Evolutionary conservation across 2,113 vertebrate species (phyloP).

Genomic region (Dendropsophus ebraccatus): DNA sequence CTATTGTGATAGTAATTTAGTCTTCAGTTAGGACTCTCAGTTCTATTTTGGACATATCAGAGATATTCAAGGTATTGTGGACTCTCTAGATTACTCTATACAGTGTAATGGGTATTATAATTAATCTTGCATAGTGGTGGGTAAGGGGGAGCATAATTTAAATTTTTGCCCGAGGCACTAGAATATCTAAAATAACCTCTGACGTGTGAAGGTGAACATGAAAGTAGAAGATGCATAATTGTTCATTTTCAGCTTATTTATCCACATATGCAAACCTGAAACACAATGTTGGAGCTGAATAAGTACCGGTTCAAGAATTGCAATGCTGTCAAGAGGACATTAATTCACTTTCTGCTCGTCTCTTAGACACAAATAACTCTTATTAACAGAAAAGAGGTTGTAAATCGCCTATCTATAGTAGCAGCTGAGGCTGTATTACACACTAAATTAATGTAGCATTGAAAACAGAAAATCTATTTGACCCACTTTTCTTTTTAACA

Average conservation of each 20-base stretch:
- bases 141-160: background rate
- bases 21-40: background rate
- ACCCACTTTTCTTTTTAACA: slow-evolving; percentile 28
- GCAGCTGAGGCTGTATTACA: slow-evolving; percentile 45
- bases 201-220: background rate
- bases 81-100: background rate
- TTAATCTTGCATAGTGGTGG: background rate
- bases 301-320: background rate
- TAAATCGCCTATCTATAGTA: slow-evolving; percentile 34
- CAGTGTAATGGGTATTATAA: background rate
- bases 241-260: background rate
- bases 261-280: background rate
- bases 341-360: slow-evolving; percentile 14
- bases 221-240: slow-evolving; percentile 22
- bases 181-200: slow-evolving; percentile 11
- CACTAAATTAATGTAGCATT: slow-evolving; percentile 50
- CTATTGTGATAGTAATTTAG: background rate
- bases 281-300: background rate
- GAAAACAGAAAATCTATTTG: slow-evolving; percentile 40
- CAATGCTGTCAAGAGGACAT: slow-evolving; percentile 15
- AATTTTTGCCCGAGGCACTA: background rate
- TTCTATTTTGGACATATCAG: background rate
- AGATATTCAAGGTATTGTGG: background rate
- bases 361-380: slow-evolving; percentile 12
- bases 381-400: slow-evolving; percentile 28